Evolutionary conservation across 2,113 vertebrate genomes (phyloP), one percentile per base, ranked within the genome.

Genomic region (Henicopernis longicauda): DNA sequence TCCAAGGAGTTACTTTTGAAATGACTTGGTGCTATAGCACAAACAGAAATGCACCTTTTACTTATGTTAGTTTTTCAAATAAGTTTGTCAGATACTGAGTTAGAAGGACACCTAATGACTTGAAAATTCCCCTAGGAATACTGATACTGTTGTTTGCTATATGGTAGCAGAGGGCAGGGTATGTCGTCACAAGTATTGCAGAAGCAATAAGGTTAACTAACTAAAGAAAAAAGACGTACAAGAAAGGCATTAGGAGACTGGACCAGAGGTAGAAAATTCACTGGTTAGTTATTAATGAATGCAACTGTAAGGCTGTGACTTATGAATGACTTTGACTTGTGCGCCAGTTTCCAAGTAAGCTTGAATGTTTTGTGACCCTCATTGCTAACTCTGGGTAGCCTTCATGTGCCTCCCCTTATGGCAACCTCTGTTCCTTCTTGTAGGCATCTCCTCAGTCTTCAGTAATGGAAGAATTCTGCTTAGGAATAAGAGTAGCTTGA

Each of bases 161-260:
- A 10, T 31, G 13, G 38, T 34, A 63, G 13, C 0, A 0, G 26
- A 25, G 16, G 21, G 16, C 29, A 57, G 45, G 11, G 13, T 65
- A 3, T 31, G 13, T 84, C 79, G 31, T 44, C n/a, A 19, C 36
- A 69, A 27, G 13, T 36, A 22, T 11, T 90, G 38, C n/a, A 81
- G 55, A 81, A 90, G 20, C 49, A 82, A 0, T 72, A n/a, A 74
- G 9, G 10, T 72, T 55, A 63, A 45, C 20, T 63, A 23, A 4
- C 2, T 66, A 10, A 84, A 83, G 26, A 54, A 92, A 57, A 54
- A 92, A 57, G 26, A 40, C 10, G 4, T 45, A 3, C 15, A 55
- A 65, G 66, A 65, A 79, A 66, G n/a, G 13, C 18, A 13, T 6
- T 19, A 82, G 32, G 38, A 86, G n/a, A 22, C 26, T 61, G 49